Percentiles rank a stretch among this genome's conserved stretches.
Evolutionary conservation across 2,797 vertebrate genomes (phyloP).

Genomic region (Borostomias antarcticus): DNA sequence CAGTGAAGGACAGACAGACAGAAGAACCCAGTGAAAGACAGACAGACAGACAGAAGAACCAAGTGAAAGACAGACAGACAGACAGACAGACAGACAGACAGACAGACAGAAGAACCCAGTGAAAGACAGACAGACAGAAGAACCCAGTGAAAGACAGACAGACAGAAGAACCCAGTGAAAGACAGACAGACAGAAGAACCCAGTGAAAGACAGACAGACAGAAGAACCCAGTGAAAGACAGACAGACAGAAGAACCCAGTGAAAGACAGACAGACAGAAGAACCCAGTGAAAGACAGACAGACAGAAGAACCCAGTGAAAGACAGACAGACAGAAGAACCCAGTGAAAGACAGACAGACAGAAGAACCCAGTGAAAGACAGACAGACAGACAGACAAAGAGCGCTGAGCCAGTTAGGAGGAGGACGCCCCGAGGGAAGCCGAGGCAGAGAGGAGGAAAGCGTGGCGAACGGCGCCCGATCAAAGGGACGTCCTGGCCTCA

Average conservation of each 20-base stretch:
- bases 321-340: slow-evolving; percentile 52
- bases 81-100: slow-evolving; percentile 54
- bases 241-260: slow-evolving; percentile 10
- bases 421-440: slow-evolving; percentile 65
- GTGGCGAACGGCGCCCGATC: slow-evolving; percentile 67
- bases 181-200: neutral
- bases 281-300: slow-evolving; percentile 55
- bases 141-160: slow-evolving; percentile 50
- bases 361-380: slow-evolving; percentile 53
- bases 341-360: slow-evolving; percentile 57
- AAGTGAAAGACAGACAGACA: slow-evolving; percentile 46
- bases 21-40: slow-evolving; percentile 55
- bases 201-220: too few relatives aligned
- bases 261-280: slow-evolving; percentile 17
- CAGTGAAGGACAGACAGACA: slow-evolving; percentile 17
- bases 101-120: slow-evolving; percentile 59
- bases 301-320: slow-evolving; percentile 3
- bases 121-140: slow-evolving; percentile 39
- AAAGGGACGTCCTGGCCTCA: slow-evolving; percentile 71
- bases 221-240: slow-evolving; percentile 38
- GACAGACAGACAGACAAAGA: slow-evolving; percentile 48
- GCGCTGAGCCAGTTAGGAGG: slow-evolving; percentile 68
- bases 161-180: slow-evolving; percentile 27
- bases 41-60: neutral
- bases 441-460: slow-evolving; percentile 47